A percentile compares a stretch with the other conserved stretches of the same genome.
phyloP scores from a whole-genome alignment of 2,888 invertebrate species.

The Hoplodrina ambigua region DNA sequence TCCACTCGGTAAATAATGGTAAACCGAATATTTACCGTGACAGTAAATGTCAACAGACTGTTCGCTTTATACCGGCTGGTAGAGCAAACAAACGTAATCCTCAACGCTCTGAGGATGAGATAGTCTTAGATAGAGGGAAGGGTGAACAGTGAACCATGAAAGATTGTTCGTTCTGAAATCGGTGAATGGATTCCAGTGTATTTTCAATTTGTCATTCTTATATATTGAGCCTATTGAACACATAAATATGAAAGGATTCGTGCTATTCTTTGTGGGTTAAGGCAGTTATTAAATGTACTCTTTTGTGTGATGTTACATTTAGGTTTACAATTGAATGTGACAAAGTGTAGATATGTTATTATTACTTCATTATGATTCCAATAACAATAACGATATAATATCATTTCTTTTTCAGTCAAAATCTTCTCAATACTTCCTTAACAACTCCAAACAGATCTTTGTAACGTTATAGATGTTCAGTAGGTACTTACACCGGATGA shows the following conservation, averaged over 20 bases:
- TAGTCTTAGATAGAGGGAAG: conserved; percentile 60
- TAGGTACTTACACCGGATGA: conserved; percentile 27
- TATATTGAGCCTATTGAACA: conserved; percentile 59
- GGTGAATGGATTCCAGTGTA: conserved; percentile 69
- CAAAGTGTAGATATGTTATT: no score
- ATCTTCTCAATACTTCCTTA: neutral
- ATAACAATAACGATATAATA: neutral
- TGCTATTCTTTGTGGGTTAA: conserved; percentile 31
- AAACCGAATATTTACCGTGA: conserved; percentile 86
- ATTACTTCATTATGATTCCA: neutral
- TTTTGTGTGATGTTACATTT: neutral
- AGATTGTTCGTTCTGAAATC: conserved; percentile 64
- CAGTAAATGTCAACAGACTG: conserved; percentile 87
- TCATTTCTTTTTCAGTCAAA: neutral
- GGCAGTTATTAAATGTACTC: neutral
- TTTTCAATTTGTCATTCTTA: conserved; percentile 68
- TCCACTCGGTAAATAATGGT: conserved; percentile 85
- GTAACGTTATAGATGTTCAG: conserved; percentile 31
- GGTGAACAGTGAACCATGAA: conserved; percentile 48
- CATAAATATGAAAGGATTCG: conserved; percentile 61
- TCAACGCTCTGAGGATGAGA: conserved; percentile 67
- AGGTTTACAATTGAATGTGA: neutral
- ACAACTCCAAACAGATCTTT: conserved; percentile 22
- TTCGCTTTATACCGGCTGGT: conserved; percentile 84
- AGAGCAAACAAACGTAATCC: conserved; percentile 85